These are phyloP conservation scores for Ceratina japonica DNA, from an alignment of 1,140 invertebrate genomes.

Conservation along the genomic window DNA sequence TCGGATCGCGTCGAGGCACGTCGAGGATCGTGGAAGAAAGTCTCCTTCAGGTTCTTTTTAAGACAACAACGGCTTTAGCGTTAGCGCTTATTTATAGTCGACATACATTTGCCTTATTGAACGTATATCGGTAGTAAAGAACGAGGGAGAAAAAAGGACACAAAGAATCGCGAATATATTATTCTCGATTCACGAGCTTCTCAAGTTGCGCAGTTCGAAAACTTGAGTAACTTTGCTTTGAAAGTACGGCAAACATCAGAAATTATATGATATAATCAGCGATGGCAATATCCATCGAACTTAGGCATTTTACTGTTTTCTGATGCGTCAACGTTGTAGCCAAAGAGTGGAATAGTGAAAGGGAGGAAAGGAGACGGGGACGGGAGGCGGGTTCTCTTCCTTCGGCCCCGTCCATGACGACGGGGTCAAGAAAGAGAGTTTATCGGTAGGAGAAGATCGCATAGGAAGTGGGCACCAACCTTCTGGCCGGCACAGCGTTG, in stretches of 20 bases:
- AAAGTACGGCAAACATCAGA: too few species aligned
- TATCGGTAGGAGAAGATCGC: constrained; percentile 28
- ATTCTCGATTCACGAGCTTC: constrained; percentile 5
- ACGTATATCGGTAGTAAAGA: constrained; percentile 15
- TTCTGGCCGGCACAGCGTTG: constrained; percentile 84
- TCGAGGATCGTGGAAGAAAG: constrained; percentile 9
- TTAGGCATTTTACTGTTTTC: too few species aligned
- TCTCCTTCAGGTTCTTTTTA: neutral
- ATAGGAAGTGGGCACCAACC: constrained; percentile 73
- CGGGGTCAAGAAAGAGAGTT: constrained; percentile 2
- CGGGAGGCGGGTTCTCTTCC: neutral
- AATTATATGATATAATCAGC: too few species aligned
- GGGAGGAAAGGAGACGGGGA: neutral
- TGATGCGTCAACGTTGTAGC: neutral
- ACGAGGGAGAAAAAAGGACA: too few species aligned
- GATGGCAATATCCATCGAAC: too few species aligned
- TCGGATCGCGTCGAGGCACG: neutral
- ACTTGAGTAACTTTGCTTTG: too few species aligned
- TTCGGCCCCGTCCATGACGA: neutral
- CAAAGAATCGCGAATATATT: neutral
- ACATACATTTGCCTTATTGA: constrained; percentile 18
- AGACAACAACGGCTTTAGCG: neutral
- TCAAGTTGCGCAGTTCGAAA: neutral
- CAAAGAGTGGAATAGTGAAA: neutral
- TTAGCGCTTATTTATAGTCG: constrained; percentile 40